Evolutionary conservation across 2,113 vertebrate species (phyloP), one percentile per base, ranked within the genome.

Genomic region (Calyptomena viridis): DNA sequence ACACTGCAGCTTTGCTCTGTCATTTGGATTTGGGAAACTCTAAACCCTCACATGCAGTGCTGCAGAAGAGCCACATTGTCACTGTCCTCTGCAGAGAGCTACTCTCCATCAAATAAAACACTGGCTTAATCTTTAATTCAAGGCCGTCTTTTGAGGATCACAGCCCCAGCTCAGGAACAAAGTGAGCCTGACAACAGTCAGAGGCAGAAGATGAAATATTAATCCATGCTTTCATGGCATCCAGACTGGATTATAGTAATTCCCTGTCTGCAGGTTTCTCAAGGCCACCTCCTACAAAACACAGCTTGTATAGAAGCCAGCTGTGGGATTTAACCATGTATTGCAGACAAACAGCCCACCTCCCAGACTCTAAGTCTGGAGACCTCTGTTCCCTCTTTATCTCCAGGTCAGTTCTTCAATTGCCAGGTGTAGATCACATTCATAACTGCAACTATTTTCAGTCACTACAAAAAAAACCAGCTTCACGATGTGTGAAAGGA

Each of bases 181-280:
- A 96, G 93, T 53, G 52, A 90, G 91, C 28, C 55, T 94, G 89
- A 89, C 69, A 87, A 92, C 88, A 89, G 64, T 81, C 22, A 5
- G 68, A 92, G 84, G 66, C 87, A 91, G 77, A 78, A 89, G 87
- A 92, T 96, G 93, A 96, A 96, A 92, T 94, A 96, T 94, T 96
- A 94, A 96, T 95, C 91, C 49, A 60, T 49, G 37, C 73, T 94
- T 96, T 73, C 4, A 2, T 84, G 64, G 92, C 89, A 93, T 84
- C 84, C 77, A 75, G n/a, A 66, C 56, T 94, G 77, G 84, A 95
- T 96, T 96, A 95, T 22, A 87, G 71, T 78, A 90, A 95, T 91
- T 92, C 94, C 60, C 80, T 87, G 56, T 68, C 84, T 89, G 80
- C 76, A 81, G 84, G 89, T 87, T 86, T 92, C 91, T 83, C 63